Percentiles rank a stretch among this genome's conserved stretches.
Conservation (phyloP, 2,888 invertebrate species). For the Hedychridium roseum region DNA sequence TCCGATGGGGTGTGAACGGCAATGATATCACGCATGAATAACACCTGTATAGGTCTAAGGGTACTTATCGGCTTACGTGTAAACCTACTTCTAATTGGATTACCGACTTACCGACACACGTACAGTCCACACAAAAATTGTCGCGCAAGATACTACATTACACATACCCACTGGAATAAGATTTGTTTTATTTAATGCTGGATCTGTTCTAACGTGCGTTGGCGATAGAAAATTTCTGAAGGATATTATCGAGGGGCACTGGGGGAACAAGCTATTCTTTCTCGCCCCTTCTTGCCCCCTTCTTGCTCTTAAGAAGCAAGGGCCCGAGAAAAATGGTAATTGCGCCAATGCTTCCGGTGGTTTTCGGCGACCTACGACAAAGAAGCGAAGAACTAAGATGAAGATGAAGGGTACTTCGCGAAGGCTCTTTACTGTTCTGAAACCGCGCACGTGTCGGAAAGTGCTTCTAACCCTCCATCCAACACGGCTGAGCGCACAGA, state of each 20-base stretch:
- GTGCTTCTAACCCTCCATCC: slow-evolving; percentile 32
- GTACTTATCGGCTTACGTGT: slow-evolving; percentile 16
- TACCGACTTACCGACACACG: slow-evolving; percentile 28
- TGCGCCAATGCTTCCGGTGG: too few species aligned
- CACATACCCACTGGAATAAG: too few species aligned
- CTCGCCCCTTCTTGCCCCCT: too few species aligned
- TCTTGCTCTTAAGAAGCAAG: too few species aligned
- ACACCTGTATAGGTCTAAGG: slow-evolving; percentile 25
- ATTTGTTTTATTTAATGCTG: too few species aligned
- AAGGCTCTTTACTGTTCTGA: slow-evolving; percentile 18
- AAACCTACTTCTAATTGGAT: slow-evolving; percentile 36
- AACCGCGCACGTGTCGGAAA: slow-evolving; percentile 38
- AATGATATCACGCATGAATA: slow-evolving; percentile 24
- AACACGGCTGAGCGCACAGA: too few species aligned
- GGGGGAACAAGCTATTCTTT: too few species aligned
- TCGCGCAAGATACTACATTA: too few species aligned
- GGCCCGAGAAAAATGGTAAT: too few species aligned
- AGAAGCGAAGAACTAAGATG: slow-evolving; percentile 14
- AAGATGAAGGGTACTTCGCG: slow-evolving; percentile 23
- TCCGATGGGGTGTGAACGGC: slow-evolving; percentile 24
- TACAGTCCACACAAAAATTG: slow-evolving; percentile 22
- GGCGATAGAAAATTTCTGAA: too few species aligned
- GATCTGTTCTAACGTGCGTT: too few species aligned
- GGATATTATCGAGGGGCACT: too few species aligned
- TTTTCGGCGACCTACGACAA: slow-evolving; percentile 10